Evolutionary conservation across 2,797 vertebrate species (phyloP), one percentile per base, ranked within the genome.

Genomic region (Erethizon dorsatum): DNA sequence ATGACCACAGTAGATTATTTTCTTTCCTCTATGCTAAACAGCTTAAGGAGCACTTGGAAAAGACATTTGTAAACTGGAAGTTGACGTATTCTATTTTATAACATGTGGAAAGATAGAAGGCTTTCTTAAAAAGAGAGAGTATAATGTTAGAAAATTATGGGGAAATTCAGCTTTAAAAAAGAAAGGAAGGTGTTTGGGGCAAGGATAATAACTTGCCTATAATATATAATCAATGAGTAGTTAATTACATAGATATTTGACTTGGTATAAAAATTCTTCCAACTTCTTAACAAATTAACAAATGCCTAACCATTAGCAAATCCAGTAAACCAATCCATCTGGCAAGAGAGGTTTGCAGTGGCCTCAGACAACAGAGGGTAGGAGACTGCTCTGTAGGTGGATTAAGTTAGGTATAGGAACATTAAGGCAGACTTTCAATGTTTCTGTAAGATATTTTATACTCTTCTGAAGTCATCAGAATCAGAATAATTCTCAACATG

Each of bases 161-260:
- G 20, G 56, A 93, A 96, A 73, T 28, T 47, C 17, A 89, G 33
- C n/a, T 91, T 80, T 84, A 54, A 37, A 78, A 80, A 56, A 78
- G 33, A 92, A 82, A 54, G 28, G 83, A 78, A 67, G 15, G 52
- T 33, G 71, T 67, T 78, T 28, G 37, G 50, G 52, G 26, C 20
- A 93, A 95, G 88, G 45, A 37, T 31, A 67, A n/a, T 77, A 90
- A 89, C 54, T 92, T 47, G 41, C n/a, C 20, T 54, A 6, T 88
- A 33, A 91, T 31, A 82, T 9, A 45, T 57, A 65, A 78, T 45
- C 15, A 33, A n/a, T 2, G 31, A 59, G 45, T 22, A 90, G 59
- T 41, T 83, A 90, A 90, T 57, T 56, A 92, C 5, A 86, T 33
- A 94, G 61, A 26, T 83, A 0, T 75, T 88, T 83, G 33, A 86